Evolutionary conservation across 1,140 invertebrate genomes (phyloP).

Genomic region (Drosophila arawakana): DNA sequence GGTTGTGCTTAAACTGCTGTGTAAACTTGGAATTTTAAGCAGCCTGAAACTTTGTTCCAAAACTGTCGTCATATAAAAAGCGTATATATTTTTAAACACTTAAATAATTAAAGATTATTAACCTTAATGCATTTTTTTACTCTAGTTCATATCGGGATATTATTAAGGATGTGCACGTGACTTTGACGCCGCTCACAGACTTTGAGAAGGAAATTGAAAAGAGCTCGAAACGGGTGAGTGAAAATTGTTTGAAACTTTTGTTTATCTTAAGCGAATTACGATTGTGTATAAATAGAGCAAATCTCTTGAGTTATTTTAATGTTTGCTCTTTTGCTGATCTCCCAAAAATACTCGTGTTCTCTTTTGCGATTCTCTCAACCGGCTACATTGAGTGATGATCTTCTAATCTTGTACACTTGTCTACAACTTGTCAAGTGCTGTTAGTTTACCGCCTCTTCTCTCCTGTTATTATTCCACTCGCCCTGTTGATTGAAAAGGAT

Average conservation of each 20-base stretch:
- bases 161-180: conserved; percentile 81
- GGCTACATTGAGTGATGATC: conserved; percentile 59
- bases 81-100: not conserved
- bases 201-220: conserved; percentile 83
- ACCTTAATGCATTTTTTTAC: not conserved
- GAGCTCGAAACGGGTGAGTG: conserved; percentile 80
- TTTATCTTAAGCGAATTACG: conserved; percentile 17
- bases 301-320: conserved; percentile 51
- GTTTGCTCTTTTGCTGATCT: conserved; percentile 8
- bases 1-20: no score
- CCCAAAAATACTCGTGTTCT: conserved; percentile 11
- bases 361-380: not conserved
- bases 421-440: conserved; percentile 56
- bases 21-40: no score
- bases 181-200: conserved; percentile 77
- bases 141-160: conserved; percentile 73
- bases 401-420: conserved; percentile 59
- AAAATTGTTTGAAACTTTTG: conserved; percentile 9
- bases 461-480: conserved; percentile 18
- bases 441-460: conserved; percentile 5
- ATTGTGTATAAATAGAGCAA: conserved; percentile 53
- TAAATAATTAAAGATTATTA: not conserved
- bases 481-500: conserved; percentile 42
- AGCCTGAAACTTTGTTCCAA: no score
- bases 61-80: no score